Evolutionary conservation across 2,113 vertebrate species (phyloP), one percentile per base, ranked within the genome.

Genomic region (Callorhinus ursinus): DNA sequence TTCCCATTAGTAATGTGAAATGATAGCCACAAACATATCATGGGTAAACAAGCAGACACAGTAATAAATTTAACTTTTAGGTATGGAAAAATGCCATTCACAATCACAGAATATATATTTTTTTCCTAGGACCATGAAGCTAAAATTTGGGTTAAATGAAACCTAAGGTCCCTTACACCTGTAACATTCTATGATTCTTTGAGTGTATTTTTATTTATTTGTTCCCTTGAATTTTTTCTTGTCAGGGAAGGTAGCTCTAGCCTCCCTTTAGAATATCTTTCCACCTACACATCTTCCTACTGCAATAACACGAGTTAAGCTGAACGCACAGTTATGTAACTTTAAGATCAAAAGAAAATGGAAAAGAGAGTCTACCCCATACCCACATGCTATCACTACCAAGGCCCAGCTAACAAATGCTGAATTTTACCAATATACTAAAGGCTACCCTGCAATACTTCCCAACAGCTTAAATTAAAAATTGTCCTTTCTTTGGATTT

Each of bases 401-500:
- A 65, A 82, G 53, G 22, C 14, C 88, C 24, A 74, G 21, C 65
- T 46, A 46, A 59, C 12, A 10, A 83, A 72, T 53, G 77, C 9
- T 91, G 71, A 51, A 49, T 51, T 88, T 88, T 31, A 82, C 59
- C n/a, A 72, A 63, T 39, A 93, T 8, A 63, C 28, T 90, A 80
- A 33, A 85, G 53, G n/a, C 6, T 36, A 5, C 5, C 71, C 14
- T 65, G 79, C 80, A 51, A 31, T 55, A n/a, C 19, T 87, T 80
- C 21, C 63, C 46, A n/a, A 65, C 0, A 90, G 49, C 7, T 36
- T 87, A 67, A 88, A 65, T 96, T 96, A 98, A 98, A 98, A 98
- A 33, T 95, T 97, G n/a, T 97, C 96, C 97, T 96, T 98, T 95
- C 81, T 55, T 86, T 83, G 24, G 86, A 98, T 94, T 95, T 89